Evolutionary conservation across 2,113 vertebrate genomes (phyloP).

Genomic region (Engystomops pustulosus): DNA sequence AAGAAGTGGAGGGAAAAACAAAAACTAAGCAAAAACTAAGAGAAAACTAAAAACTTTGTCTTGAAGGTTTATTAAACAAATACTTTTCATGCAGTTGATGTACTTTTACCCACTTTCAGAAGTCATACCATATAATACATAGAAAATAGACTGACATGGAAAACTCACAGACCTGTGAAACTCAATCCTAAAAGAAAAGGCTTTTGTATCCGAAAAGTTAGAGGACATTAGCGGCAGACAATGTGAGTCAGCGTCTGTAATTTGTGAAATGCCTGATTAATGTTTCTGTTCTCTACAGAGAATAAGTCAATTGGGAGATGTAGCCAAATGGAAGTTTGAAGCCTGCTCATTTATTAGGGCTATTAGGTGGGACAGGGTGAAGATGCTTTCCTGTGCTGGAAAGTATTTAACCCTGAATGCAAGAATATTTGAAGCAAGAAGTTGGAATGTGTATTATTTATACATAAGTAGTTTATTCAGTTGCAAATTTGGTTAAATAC

Average conservation of each 20-base stretch:
- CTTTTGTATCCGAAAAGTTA: constrained; percentile 45
- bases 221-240: constrained; percentile 56
- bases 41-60: no score
- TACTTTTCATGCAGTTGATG: background rate
- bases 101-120: background rate
- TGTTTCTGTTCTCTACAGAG: constrained; percentile 53
- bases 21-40: no score
- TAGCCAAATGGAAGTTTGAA: constrained; percentile 49
- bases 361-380: constrained; percentile 34
- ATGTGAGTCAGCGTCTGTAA: constrained; percentile 58
- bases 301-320: constrained; percentile 57
- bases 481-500: background rate
- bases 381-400: constrained; percentile 2
- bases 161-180: background rate
- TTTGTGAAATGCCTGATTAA: constrained; percentile 59
- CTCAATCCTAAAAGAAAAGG: constrained; percentile 26
- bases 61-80: no score
- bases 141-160: background rate
- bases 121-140: background rate
- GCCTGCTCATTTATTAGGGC: constrained; percentile 46
- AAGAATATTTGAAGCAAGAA: background rate
- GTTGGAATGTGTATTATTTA: background rate
- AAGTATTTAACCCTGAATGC: constrained; percentile 23
- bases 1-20: background rate
- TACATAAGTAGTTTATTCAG: background rate